Evolutionary conservation across 1,140 invertebrate genomes (phyloP).

Genomic region (Heliconius himera): DNA sequence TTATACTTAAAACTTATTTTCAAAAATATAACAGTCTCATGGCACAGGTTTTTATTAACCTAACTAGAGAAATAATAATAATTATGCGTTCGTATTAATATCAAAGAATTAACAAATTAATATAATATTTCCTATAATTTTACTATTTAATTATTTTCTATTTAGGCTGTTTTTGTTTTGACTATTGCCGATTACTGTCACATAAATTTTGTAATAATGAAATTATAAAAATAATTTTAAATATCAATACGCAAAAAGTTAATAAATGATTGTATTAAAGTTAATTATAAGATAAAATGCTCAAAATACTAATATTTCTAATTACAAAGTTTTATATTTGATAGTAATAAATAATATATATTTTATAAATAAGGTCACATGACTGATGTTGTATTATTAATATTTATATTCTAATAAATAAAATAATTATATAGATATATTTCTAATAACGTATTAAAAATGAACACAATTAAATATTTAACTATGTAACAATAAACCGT

Average conservation of each 20-base stretch:
- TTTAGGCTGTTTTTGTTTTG: neutral
- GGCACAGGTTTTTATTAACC: constrained; percentile 45
- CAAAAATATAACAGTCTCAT: constrained; percentile 44
- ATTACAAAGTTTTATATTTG: neutral
- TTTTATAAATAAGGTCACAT: neutral
- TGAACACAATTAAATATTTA: neutral
- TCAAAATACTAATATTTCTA: neutral
- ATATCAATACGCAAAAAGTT: neutral
- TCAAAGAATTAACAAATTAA: neutral
- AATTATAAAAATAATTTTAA: too few relatives aligned
- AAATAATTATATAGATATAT: too few relatives aligned
- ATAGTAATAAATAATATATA: neutral
- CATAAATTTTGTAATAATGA: too few relatives aligned
- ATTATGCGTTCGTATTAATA: neutral
- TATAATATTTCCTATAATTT: neutral
- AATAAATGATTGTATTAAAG: neutral
- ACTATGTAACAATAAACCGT: neutral
- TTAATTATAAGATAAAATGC: neutral
- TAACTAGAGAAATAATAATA: neutral
- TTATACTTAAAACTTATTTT: neutral
- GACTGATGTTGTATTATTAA: neutral
- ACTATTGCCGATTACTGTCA: neutral
- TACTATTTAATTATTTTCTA: neutral
- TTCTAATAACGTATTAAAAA: neutral
- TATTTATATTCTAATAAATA: neutral